Evolutionary conservation across 2,797 vertebrate species (phyloP), one percentile per base, ranked within the genome.

Genomic region (Echeneis naucrates): DNA sequence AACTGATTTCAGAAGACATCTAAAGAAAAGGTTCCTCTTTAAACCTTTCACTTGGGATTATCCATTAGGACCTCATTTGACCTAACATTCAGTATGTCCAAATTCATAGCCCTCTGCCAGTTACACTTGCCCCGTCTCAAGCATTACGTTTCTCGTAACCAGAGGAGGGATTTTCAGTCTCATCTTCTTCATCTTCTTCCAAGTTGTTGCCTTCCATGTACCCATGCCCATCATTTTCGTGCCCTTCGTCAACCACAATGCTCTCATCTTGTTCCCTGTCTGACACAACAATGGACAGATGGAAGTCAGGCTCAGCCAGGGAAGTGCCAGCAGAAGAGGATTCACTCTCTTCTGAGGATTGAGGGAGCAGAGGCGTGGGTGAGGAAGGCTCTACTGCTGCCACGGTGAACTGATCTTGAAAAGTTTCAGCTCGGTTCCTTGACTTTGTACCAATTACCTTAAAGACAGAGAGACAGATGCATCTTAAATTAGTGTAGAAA

Each of bases 371-470:
- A 27, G 45, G 64, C 0, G 44, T 56, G 12, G 87, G 83, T 0
- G 81, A 78, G 7, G 2, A 0, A 0, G 54, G 37, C 19, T 16
- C 32, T 44, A 72, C 26, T 9, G 0, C 1, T 0, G 14, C 0
- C 26, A 51, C 16, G 1, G 0, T 0, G 7, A 38, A 0, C 0
- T 0, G 0, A 0, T 78, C 75, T 0, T 0, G 1, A 30, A 0
- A 0, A 0, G 4, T 0, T 12, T 0, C 8, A 0, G 0, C 2
- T 30, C 19, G 6, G 6, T 4, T 14, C 27, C 2, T 4, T 0
- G 0, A 8, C 8, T 10, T 1, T 2, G 0, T 16, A 3, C 1
- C 5, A 48, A 53, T 30, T 5, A 2, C 24, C 85, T 90, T 37
- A 0, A 24, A 72, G 57, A 80, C 37, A 78, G 54, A 80, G 54